Percentiles rank a stretch among this genome's conserved stretches.
Conservation (phyloP, 2,888 invertebrate genomes). For the Lithophane leautieri region DNA sequence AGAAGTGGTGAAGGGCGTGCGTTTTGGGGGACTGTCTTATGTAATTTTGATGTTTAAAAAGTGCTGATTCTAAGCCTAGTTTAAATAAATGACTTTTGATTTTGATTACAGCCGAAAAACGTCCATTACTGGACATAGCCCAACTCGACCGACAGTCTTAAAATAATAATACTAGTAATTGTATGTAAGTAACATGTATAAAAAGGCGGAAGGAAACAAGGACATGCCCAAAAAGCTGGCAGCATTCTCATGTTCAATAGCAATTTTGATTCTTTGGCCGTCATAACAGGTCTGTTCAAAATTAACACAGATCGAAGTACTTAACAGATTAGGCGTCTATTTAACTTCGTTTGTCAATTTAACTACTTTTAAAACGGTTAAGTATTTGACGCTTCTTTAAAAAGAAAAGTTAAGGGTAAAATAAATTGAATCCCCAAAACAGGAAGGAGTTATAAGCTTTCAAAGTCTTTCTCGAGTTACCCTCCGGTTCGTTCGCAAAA, state of each 20-base stretch:
- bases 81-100: neutral
- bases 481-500: constrained; percentile 42
- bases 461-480: constrained; percentile 59
- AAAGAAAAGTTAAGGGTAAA: constrained; percentile 53
- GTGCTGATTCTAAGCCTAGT: neutral
- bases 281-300: neutral
- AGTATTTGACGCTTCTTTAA: constrained; percentile 37
- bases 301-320: neutral
- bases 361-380: constrained; percentile 28
- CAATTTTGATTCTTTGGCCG: neutral
- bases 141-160: no score
- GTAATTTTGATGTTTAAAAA: neutral
- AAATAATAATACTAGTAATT: no score
- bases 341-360: constrained; percentile 28
- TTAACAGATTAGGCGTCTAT: neutral
- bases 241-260: neutral
- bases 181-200: neutral
- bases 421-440: constrained; percentile 62
- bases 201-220: neutral
- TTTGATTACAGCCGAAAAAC: neutral
- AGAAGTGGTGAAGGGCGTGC: neutral
- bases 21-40: neutral
- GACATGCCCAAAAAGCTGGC: neutral
- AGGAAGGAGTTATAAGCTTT: constrained; percentile 63
- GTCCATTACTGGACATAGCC: neutral